A percentile compares a stretch with the other conserved stretches of the same genome.
These are phyloP conservation scores for Campoletis sonorensis DNA, from an alignment of 1,140 invertebrate genomes.

Conservation along the genomic window DNA sequence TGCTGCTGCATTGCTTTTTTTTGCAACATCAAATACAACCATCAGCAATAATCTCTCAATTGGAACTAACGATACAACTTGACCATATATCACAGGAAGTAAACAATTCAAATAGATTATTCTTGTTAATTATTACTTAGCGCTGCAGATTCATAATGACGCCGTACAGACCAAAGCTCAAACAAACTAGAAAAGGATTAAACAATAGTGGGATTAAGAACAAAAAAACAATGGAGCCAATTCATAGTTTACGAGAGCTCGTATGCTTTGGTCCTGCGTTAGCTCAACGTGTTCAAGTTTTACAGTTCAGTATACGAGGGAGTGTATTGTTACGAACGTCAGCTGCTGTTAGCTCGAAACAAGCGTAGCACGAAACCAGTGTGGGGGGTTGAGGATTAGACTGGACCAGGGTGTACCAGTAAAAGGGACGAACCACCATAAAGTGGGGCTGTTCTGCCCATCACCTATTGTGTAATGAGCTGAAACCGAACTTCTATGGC, in stretches of 20 bases:
- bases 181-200: no score
- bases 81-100: no score
- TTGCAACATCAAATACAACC: no score
- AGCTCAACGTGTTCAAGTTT: slow-evolving; percentile 8
- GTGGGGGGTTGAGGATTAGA: background rate
- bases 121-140: no score
- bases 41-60: no score
- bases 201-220: no score
- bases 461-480: slow-evolving; percentile 13
- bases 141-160: no score
- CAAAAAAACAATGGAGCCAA: background rate
- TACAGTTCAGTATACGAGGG: slow-evolving; percentile 50
- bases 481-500: background rate
- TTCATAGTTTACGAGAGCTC: background rate
- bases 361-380: slow-evolving; percentile 22
- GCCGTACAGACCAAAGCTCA: no score
- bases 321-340: slow-evolving; percentile 62
- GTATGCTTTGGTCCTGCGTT: background rate
- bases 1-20: no score
- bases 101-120: no score
- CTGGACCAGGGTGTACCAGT: background rate
- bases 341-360: slow-evolving; percentile 56
- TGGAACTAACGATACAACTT: no score
- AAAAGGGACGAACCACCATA: slow-evolving; percentile 1
- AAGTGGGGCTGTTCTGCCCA: background rate